Conservation (phyloP, 2,113 vertebrate genomes). For the Maccullochella peelii region DNA sequence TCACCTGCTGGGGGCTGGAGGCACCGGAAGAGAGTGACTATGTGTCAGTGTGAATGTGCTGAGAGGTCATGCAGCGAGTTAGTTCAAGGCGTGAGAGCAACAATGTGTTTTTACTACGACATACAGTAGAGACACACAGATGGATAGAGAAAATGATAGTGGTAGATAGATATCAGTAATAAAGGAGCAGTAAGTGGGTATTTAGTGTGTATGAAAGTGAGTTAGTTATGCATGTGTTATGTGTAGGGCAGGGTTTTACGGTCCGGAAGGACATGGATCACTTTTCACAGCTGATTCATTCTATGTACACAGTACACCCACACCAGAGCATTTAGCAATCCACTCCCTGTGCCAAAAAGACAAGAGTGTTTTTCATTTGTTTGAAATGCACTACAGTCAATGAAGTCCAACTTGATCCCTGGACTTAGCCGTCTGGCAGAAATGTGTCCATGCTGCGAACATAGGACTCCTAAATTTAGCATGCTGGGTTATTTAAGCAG, state of each 20-base stretch:
- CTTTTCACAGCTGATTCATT: conserved; percentile 76
- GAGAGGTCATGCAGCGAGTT: conserved; percentile 49
- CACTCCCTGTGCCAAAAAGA: conserved; percentile 64
- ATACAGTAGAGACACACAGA: background rate
- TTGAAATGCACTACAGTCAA: conserved; percentile 73
- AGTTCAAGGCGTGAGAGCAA: conserved; percentile 39
- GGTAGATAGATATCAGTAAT: background rate
- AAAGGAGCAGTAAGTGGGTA: conserved; percentile 20
- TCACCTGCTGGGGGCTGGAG: conserved; percentile 65
- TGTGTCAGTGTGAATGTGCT: conserved; percentile 56
- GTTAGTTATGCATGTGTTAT: conserved; percentile 38
- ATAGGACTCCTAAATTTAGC: conserved; percentile 78
- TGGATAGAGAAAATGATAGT: background rate
- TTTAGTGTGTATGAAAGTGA: conserved; percentile 9
- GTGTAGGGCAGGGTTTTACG: conserved; percentile 50
- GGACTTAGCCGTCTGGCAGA: conserved; percentile 76
- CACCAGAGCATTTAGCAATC: conserved; percentile 65
- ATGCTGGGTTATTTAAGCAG: conserved; percentile 70
- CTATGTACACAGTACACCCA: conserved; percentile 62
- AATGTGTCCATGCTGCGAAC: conserved; percentile 71
- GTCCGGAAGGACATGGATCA: conserved; percentile 66
- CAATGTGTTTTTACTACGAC: conserved; percentile 32
- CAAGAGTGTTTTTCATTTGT: conserved; percentile 72
- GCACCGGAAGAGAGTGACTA: conserved; percentile 47
- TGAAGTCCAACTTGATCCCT: conserved; percentile 73